phyloP scores from a whole-genome alignment of 2,888 invertebrate genomes.

The Drosophila neotestacea region DNA sequence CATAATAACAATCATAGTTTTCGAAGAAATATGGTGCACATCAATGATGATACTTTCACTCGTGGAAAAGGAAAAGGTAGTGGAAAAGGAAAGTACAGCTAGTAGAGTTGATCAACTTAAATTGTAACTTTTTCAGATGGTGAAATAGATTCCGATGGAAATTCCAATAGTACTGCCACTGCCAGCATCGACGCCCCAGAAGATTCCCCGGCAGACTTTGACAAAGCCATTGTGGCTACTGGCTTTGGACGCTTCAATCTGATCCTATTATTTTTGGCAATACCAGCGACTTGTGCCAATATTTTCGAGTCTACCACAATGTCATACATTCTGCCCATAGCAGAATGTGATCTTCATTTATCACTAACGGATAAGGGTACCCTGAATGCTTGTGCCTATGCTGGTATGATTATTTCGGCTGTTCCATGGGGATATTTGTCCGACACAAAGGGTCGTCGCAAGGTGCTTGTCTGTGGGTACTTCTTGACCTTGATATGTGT shows the following conservation, averaged over 20 bases:
- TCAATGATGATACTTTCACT: not conserved
- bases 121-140: constrained; percentile 24
- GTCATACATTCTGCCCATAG: constrained; percentile 90
- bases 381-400: constrained; percentile 90
- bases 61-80: constrained; percentile 37
- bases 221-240: constrained; percentile 89
- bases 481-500: constrained; percentile 88
- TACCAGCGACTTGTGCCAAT: constrained; percentile 89
- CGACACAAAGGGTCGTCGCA: constrained; percentile 90
- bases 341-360: constrained; percentile 90
- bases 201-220: constrained; percentile 87
- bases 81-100: not conserved
- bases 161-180: constrained; percentile 43
- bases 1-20: constrained; percentile 24
- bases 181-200: constrained; percentile 7
- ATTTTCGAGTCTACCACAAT: constrained; percentile 90
- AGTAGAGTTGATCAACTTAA: not conserved
- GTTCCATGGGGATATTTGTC: constrained; percentile 92
- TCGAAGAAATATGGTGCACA: constrained; percentile 18
- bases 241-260: constrained; percentile 90
- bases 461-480: constrained; percentile 89
- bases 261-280: constrained; percentile 87
- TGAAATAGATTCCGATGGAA: constrained; percentile 43
- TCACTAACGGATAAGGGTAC: constrained; percentile 90
- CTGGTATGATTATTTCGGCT: constrained; percentile 92